Evolutionary conservation across 1,140 invertebrate species (phyloP), one percentile per base, ranked within the genome.

Genomic region (Leguminivora glycinivorella): DNA sequence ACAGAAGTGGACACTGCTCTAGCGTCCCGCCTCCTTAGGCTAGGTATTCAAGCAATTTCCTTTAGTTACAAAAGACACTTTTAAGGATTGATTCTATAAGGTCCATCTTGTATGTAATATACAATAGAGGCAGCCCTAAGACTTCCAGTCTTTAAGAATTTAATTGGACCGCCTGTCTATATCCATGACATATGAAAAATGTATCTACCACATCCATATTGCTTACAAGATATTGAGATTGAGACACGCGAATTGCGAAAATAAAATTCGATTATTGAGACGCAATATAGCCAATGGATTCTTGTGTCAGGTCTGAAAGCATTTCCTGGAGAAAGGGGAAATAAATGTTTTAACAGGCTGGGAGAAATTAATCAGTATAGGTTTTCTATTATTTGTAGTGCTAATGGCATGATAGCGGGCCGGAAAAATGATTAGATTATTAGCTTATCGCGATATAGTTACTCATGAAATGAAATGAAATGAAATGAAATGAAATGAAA

Each of bases 111-210:
- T 43, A 43, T 17, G 5, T 17, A 40, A n/a, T 68, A 60, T 60
- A 31, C 56, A 71, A 47, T 71, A 68, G 17, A 10, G 67, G 71
- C 75, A 79, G 56, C 75, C 77, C 76, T 78, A 67, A 70, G 56
- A 29, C 70, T n/a, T 70, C 67, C 71, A 73, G 58, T 71, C 70
- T 73, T 75, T 67, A 71, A 34, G 71, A 69, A 74, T 73, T 73
- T 74, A 78, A 78, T 78, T 76, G 71, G 70, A 74, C 72, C 24
- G 34, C 70, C 60, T 60, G 66, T 71, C 69, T 69, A 69, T 75
- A 67, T 67, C 56, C 31, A 6, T 19, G 66, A 56, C 56, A 17
- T 19, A 31, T 70, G 17, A 63, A 70, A 58, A 70, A 58, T 40
- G 34, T n/a, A 19, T 31, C 5, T 34, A 29, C 58, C 58, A 7